These are phyloP conservation scores for Pseudomyrmex cubaensis DNA, from an alignment of 1,140 invertebrate genomes.

Conservation along the genomic window DNA sequence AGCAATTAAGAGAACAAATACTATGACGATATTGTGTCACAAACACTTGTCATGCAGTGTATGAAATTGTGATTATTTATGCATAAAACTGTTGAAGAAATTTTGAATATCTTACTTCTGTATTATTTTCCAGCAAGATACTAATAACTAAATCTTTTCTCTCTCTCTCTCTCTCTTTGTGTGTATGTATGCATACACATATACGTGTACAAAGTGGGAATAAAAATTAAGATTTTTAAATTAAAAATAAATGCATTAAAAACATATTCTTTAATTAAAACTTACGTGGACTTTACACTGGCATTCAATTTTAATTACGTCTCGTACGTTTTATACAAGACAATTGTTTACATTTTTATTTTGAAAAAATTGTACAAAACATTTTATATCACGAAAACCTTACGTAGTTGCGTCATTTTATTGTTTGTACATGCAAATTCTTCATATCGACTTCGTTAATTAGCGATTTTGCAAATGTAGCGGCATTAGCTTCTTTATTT, in stretches of 20 bases:
- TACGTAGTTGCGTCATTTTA: constrained; percentile 35
- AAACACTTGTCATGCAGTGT: too few relatives aligned
- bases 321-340: too few relatives aligned
- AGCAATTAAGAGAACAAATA: constrained; percentile 4
- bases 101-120: too few relatives aligned
- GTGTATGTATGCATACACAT: too few relatives aligned
- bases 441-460: constrained; percentile 87
- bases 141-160: too few relatives aligned
- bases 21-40: background rate
- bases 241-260: background rate
- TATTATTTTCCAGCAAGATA: too few relatives aligned
- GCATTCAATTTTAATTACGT: constrained; percentile 6
- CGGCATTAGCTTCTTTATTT: constrained; percentile 88
- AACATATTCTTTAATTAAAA: constrained; percentile 8
- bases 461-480: constrained; percentile 86
- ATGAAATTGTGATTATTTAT: too few relatives aligned
- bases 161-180: too few relatives aligned
- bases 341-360: too few relatives aligned
- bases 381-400: background rate
- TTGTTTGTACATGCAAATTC: constrained; percentile 79
- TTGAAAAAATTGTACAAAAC: background rate
- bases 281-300: constrained; percentile 1
- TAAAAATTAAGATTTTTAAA: background rate
- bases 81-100: too few relatives aligned
- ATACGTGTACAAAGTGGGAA: too few relatives aligned